Evolutionary conservation across 30 jellyfish, hydroid and myxozoan species (phyloP), one percentile per base, ranked within the genome.

Genomic region (Pelagia noctiluca): DNA sequence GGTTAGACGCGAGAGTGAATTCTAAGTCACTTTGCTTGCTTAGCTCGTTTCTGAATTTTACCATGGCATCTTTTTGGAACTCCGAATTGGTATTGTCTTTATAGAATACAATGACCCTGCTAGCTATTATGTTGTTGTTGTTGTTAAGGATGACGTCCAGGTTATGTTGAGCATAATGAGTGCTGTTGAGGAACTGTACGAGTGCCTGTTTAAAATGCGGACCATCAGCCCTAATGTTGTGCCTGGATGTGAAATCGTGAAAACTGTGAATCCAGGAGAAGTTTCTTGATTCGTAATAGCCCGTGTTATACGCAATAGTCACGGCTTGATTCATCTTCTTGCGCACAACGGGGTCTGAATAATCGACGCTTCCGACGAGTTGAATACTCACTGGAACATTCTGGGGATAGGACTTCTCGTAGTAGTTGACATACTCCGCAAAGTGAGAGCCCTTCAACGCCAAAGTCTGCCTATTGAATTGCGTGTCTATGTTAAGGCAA

Each of bases 11-110:
- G 32, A 61, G 38, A 1, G 82, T 19, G 32, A 54, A 50, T 1
- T 52, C 49, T 32, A 35, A 21, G 5, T 71, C 23, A 32, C 61
- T 18, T 35, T 84, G 16, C 49, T 52, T 71, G 29, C 42, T 60
- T 18, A 84, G 68, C 18, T 25, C 82, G 73, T 84, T 33, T n/a
- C n/a, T n/a, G n/a, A n/a, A n/a, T n/a, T n/a, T n/a, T n/a, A n/a
- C n/a, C n/a, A n/a, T n/a, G n/a, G 94, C 94, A 71, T 71, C 77
- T 38, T 72, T 71, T 72, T 71, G 88, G 36, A 50, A 37, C 32
- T 50, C 71, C 35, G 94, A 73, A 23, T 32, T 71, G 7, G 46
- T 24, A 13, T 33, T 71, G 50, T 70, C 83, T 48, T 71, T 84
- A 38, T 42, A 33, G 34, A 32, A 84, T 7, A 84, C 76, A 35